Evolutionary conservation across 2,888 invertebrate genomes (phyloP), one percentile per base, ranked within the genome.

Genomic region (Polyommatus iphigenia): DNA sequence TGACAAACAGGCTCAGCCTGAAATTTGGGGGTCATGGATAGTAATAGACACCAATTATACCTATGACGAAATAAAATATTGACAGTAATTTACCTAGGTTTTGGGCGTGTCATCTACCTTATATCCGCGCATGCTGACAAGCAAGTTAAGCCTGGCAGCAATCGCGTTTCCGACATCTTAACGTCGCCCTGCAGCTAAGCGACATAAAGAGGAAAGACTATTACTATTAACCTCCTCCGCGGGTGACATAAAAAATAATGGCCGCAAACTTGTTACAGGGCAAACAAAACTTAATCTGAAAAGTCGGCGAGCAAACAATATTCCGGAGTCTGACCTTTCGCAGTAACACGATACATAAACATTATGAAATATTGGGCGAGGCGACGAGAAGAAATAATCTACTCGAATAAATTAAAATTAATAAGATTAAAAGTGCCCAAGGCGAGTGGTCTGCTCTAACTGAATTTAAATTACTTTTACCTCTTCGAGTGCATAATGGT

Each of bases 321-420:
- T 32, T 29, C 67, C 15, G 5, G 67, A 29, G 29, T 29, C 29
- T 18, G 67, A 67, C 67, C 29, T 67, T 67, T 20, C 3, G 15
- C 29, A 29, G 67, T 29, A 67, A 67, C 67, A 67, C 78, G 80
- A 79, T 76, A 79, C 77, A 82, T 82, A 81, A 80, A 76, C 77
- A 77, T 78, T 76, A 80, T 78, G 78, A 83, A 90, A 88, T 87
- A 90, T 88, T 85, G 85, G 86, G 46, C 87, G 83, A 87, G 83
- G 85, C 88, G 88, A 83, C 85, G 83, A 86, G 86, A 84, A 85
- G 89, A 90, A 90, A 89, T 91, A 92, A 92, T 93, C 90, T 87
- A 83, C 85, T 85, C 82, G 92, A 91, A 93, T 93, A 93, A 91
- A 92, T 93, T 93, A 90, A 91, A 92, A 91, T 91, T 91, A 92